Percentiles rank a stretch among this genome's conserved stretches.
These are phyloP conservation scores for Acanthosepion pharaonis DNA, from an alignment of 2,888 invertebrate species.

Conservation along the genomic window DNA sequence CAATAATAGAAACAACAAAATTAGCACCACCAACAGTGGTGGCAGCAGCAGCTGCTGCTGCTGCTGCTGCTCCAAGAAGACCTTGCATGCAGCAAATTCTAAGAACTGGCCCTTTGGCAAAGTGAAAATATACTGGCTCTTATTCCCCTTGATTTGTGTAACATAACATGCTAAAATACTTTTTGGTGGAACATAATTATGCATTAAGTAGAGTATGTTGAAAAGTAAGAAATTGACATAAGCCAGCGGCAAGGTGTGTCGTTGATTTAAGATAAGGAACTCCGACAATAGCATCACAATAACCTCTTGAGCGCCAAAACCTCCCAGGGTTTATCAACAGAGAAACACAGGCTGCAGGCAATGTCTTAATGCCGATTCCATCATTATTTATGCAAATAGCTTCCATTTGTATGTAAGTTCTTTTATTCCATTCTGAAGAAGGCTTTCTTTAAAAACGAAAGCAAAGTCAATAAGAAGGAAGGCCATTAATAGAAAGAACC, in stretches of 20 bases:
- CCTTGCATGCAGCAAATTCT: not conserved
- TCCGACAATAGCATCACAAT: conserved; percentile 1
- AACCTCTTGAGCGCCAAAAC: conserved; percentile 20
- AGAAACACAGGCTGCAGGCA: conserved; percentile 22
- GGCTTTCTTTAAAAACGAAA: not conserved
- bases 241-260: conserved; percentile 21
- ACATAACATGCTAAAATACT: conserved; percentile 33
- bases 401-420: conserved; percentile 20
- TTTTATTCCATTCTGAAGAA: not conserved
- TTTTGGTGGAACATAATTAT: conserved; percentile 21
- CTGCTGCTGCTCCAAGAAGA: not conserved
- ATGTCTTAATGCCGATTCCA: not conserved
- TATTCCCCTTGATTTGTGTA: conserved; percentile 20
- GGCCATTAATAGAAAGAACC: conserved; percentile 8
- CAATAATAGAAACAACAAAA: not conserved
- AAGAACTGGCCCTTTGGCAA: conserved; percentile 33
- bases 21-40: not conserved
- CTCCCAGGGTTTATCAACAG: conserved; percentile 33
- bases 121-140: conserved; percentile 33
- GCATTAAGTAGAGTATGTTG: conserved; percentile 33
- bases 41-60: not conserved
- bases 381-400: conserved; percentile 33
- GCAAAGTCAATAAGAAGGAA: conserved; percentile 15
- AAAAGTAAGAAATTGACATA: conserved; percentile 23
- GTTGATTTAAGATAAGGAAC: conserved; percentile 20